Evolutionary conservation across 30 jellyfish, hydroid and myxozoan genomes (phyloP).

Genomic region (Hydractinia symbiolongicarpus): DNA sequence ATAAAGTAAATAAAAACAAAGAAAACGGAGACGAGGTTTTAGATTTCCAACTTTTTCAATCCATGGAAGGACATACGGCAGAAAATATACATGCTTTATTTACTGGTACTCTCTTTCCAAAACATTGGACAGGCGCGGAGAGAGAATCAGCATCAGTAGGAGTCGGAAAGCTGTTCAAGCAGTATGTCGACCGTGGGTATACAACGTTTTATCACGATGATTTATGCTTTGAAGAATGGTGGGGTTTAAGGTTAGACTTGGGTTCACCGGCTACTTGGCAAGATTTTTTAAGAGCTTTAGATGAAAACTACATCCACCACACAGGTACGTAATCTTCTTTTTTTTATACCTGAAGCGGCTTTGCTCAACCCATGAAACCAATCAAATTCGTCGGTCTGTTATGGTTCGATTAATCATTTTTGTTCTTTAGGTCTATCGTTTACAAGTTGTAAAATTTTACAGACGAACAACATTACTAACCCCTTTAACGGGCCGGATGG

Average conservation of each 20-base stretch:
- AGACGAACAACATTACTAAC: conserved; percentile 32
- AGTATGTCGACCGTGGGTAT: conserved; percentile 33
- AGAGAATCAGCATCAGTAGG: conserved; percentile 43
- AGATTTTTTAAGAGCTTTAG: conserved; percentile 33
- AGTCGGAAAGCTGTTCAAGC: conserved; percentile 17
- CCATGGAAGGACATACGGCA: conserved; percentile 51
- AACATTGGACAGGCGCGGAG: conserved; percentile 34
- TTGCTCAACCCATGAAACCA: background rate
- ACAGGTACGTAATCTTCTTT: conserved; percentile 19
- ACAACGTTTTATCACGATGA: conserved; percentile 70
- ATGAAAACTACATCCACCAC: conserved; percentile 29
- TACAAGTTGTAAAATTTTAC: conserved; percentile 54
- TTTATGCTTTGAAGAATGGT: conserved; percentile 55
- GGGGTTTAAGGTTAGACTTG: conserved; percentile 57
- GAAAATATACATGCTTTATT: conserved; percentile 55
- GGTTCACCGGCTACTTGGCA: conserved; percentile 33
- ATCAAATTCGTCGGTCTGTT: background rate
- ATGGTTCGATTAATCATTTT: background rate
- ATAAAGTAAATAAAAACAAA: conserved; percentile 7
- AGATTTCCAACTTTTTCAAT: conserved; percentile 55
- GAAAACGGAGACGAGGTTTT: conserved; percentile 26
- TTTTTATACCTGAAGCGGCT: background rate
- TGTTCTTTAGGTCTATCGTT: conserved; percentile 36
- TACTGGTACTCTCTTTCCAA: conserved; percentile 45
- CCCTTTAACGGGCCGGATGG: conserved; percentile 40